phyloP scores from a whole-genome alignment of 2,797 vertebrate species.

The Esox masquinongy region DNA sequence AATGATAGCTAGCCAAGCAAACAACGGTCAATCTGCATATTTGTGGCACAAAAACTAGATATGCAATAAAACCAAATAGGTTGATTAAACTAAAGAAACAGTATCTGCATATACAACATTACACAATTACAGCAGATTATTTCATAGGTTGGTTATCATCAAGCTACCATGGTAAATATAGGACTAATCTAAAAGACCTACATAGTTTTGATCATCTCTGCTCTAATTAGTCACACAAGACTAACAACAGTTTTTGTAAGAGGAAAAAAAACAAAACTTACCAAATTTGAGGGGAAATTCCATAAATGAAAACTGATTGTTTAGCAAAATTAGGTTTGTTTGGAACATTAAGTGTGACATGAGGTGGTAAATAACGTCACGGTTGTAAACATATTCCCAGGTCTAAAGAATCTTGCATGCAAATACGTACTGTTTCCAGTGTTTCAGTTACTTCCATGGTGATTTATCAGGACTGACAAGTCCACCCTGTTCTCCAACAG shows the following conservation, averaged over 20 bases:
- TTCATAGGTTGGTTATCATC: no score
- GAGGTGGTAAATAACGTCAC: neutral
- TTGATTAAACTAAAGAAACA: no score
- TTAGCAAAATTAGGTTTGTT: neutral
- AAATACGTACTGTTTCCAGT: neutral
- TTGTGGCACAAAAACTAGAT: no score
- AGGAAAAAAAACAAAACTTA: neutral
- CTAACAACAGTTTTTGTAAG: no score
- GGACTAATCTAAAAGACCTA: no score
- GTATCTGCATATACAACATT: no score
- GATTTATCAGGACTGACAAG: neutral
- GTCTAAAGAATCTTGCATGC: neutral
- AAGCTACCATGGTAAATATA: no score
- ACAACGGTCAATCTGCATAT: no score
- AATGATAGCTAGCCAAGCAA: no score
- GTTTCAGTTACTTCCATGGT: neutral
- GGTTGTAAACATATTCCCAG: neutral
- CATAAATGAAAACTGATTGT: no score
- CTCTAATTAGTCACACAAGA: neutral
- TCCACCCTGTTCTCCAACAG: neutral
- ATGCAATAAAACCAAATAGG: no score
- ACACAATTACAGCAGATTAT: no score
- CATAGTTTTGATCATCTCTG: neutral
- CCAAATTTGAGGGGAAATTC: neutral
- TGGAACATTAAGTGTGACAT: constrained; percentile 1